Evolutionary conservation across 2,888 invertebrate species (phyloP).

Genomic region (Lissonota sp.): DNA sequence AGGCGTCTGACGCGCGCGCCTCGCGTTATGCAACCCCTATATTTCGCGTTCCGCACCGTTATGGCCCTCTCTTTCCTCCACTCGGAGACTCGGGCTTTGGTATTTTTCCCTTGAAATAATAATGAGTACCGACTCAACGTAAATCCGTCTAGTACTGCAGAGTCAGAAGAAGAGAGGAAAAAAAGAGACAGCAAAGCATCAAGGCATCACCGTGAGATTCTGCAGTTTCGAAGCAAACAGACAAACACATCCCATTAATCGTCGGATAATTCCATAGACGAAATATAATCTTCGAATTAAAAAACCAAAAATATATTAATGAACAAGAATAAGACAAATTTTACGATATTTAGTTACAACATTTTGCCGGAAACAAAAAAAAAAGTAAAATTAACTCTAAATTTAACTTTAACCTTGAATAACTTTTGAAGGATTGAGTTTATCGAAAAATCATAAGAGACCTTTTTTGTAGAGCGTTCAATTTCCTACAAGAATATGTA

Average conservation of each 20-base stretch:
- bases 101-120: constrained; percentile 82
- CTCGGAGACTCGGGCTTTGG: constrained; percentile 69
- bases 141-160: constrained; percentile 70
- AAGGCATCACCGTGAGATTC: too few relatives aligned
- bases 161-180: constrained; percentile 16
- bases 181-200: too few relatives aligned
- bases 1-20: constrained; percentile 67
- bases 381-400: too few relatives aligned
- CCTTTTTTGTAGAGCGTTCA: too few relatives aligned
- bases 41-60: background rate
- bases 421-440: too few relatives aligned
- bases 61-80: constrained; percentile 61
- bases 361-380: too few relatives aligned
- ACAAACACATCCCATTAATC: constrained; percentile 41
- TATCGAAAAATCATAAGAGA: too few relatives aligned
- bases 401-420: too few relatives aligned
- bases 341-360: too few relatives aligned
- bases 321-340: too few relatives aligned
- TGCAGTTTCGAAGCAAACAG: constrained; percentile 33
- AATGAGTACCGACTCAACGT: constrained; percentile 76
- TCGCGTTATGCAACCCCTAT: constrained; percentile 22
- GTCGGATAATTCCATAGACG: background rate
- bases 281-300: constrained; percentile 28
- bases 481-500: too few relatives aligned
- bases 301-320: constrained; percentile 45